phyloP scores from a whole-genome alignment of 1,140 invertebrate species.

The Lepidurus apus region DNA sequence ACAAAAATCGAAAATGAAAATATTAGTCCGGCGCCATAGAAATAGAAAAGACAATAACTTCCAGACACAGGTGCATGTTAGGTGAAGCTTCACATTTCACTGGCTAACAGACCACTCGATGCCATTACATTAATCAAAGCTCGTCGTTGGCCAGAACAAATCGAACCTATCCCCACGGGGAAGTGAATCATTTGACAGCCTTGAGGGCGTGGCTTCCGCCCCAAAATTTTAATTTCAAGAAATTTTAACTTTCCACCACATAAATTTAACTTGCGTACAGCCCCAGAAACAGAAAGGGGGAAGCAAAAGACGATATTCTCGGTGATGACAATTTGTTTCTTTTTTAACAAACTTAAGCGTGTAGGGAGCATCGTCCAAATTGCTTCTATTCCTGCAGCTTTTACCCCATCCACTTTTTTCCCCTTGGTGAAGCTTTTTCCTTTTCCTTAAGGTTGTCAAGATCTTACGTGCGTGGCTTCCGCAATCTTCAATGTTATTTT shows the following conservation, averaged over 20 bases:
- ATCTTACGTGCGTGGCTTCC: background rate
- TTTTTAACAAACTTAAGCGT: background rate
- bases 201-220: background rate
- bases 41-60: background rate
- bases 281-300: background rate
- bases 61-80: background rate
- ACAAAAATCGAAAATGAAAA: no score
- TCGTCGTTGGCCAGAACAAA: background rate
- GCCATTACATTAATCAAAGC: slow-evolving; percentile 5
- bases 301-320: background rate
- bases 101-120: background rate
- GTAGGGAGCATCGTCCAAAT: no score
- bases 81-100: background rate
- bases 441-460: slow-evolving; percentile 1
- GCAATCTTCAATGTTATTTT: background rate
- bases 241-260: background rate
- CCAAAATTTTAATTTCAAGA: background rate
- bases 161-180: background rate
- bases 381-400: no score
- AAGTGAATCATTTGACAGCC: background rate
- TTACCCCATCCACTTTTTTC: background rate
- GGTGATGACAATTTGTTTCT: background rate
- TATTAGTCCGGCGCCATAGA: background rate
- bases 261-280: no score
- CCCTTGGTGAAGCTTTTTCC: background rate